Evolutionary conservation across 1,140 invertebrate genomes (phyloP).

Genomic region (Hyles euphorbiae): DNA sequence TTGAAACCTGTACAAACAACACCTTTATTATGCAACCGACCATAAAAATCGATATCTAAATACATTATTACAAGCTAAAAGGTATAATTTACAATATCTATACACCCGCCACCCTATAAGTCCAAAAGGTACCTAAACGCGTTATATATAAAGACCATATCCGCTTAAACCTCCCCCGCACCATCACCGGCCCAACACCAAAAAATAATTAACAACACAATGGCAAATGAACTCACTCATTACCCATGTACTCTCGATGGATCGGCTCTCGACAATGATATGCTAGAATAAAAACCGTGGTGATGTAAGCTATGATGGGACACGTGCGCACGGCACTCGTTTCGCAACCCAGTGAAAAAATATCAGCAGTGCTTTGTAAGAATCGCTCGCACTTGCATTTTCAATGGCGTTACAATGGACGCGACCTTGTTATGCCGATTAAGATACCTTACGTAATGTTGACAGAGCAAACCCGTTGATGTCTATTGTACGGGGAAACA

Average conservation of each 20-base stretch:
- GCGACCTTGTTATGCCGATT: conserved; percentile 28
- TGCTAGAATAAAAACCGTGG: conserved; percentile 56
- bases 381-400: conserved; percentile 26
- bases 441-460: conserved; percentile 22
- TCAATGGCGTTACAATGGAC: conserved; percentile 41
- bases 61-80: background rate
- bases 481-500: conserved; percentile 39
- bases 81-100: conserved; percentile 5
- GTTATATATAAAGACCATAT: conserved; percentile 12
- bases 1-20: conserved; percentile 75
- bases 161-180: conserved; percentile 7
- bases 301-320: conserved; percentile 36
- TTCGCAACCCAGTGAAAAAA: conserved; percentile 42
- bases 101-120: conserved; percentile 29
- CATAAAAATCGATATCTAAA: background rate
- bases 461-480: conserved; percentile 41
- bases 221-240: conserved; percentile 64
- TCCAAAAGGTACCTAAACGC: conserved; percentile 8
- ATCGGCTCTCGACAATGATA: conserved; percentile 37
- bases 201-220: conserved; percentile 57
- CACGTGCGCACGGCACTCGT: conserved; percentile 45
- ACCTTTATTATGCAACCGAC: background rate
- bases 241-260: conserved; percentile 37
- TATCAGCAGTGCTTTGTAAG: conserved; percentile 24
- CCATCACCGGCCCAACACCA: conserved; percentile 52